Base-by-base conservation (phyloP, 2,888 invertebrate genomes). In the Electrophaes corylata region DNA sequence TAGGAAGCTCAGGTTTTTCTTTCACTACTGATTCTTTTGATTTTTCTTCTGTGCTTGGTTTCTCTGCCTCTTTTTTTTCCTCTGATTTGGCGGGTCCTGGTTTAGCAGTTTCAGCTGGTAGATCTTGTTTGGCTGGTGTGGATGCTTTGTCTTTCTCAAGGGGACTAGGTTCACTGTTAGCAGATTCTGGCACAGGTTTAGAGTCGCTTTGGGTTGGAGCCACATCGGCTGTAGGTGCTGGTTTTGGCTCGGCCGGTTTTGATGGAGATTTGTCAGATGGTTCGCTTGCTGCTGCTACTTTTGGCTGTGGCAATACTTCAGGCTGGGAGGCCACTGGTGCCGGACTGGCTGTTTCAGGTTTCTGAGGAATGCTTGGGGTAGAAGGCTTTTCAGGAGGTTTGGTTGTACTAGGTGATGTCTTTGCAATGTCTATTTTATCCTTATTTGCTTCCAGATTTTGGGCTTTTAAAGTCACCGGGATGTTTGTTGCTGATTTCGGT, bases 371-470 rank as follows among this genome's bases (percentile, higher is more conserved):
- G 50, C 67, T 79, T 1, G 81, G 83, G 6, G 77, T 71, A 71
- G 69, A 81, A 23, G 79, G 79, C 60, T 86, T 86, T 72, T 91
- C 91, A 70, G 90, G 87, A 31, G 91, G 91, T 65, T 89, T 91
- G 23, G 88, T 83, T 57, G 90, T 88, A 75, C 89, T 89, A 1
- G 90, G 89, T 69, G 90, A 87, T 10, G 87, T 87, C 76, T 87
- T 90, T 46, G 86, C 85, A 64, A 89, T 87, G 64, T 91, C 89
- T 62, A 83, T 87, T 64, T 88, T 91, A 16, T 90, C 87, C 69
- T 89, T 88, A 61, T 82, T 86, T 18, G 76, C 65, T 69, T 91
- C 91, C 47, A 85, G 78, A 52, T 90, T 88, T 39, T 84, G 86
- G 26, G 90, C 80, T 67, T 90, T 91, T 26, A 90, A 58, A 39